Conservation (phyloP, 2,797 vertebrate species). For the Clamator glandarius region DNA sequence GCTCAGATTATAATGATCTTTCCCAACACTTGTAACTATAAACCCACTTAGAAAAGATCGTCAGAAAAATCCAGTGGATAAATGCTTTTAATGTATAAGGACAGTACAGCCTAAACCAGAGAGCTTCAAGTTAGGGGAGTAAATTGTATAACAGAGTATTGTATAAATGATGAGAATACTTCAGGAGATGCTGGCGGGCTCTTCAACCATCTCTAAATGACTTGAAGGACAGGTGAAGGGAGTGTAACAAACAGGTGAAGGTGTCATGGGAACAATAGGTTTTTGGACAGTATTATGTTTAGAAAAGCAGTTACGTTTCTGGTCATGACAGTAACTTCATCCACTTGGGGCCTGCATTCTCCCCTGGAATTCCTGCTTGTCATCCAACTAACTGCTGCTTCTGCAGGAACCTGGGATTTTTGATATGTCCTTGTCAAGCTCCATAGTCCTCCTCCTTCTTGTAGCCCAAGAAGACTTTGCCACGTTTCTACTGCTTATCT, state of each 20-base stretch:
- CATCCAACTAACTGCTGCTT: background rate
- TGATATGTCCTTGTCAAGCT: background rate
- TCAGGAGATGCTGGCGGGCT: background rate
- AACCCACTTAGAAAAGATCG: background rate
- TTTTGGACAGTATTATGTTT: background rate
- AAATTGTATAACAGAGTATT: background rate
- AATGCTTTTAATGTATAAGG: background rate
- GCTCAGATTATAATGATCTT: background rate
- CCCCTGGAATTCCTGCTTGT: background rate
- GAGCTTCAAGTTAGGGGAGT: background rate
- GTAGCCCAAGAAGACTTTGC: background rate
- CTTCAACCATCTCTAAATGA: background rate
- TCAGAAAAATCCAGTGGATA: background rate
- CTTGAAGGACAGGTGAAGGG: background rate
- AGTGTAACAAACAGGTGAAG: background rate
- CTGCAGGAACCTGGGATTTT: background rate
- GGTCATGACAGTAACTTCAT: background rate
- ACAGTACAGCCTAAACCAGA: background rate
- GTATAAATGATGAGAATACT: background rate
- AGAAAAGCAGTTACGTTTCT: background rate
- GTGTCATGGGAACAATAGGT: background rate
- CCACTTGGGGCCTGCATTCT: background rate
- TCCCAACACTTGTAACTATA: background rate
- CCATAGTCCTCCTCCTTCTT: background rate
- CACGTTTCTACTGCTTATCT: background rate